A percentile compares a stretch with the other conserved stretches of the same genome.
Conservation (phyloP, 2,888 invertebrate species). For the Amaurobius ferox region DNA sequence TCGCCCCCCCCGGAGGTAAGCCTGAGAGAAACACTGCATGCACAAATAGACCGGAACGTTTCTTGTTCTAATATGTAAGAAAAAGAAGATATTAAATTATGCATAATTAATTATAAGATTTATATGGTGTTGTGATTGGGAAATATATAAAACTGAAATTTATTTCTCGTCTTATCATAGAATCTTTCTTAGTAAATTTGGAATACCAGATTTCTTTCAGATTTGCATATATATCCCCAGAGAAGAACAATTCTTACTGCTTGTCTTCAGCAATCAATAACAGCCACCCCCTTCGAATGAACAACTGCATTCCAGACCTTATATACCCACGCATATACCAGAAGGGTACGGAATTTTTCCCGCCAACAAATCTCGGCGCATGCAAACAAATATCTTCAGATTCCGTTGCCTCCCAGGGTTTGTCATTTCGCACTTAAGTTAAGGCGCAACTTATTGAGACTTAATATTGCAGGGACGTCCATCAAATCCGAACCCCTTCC, state of each 20-base stretch:
- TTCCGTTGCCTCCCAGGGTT: conserved; percentile 53
- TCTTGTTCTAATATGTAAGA: too few species aligned
- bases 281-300: not conserved
- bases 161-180: too few species aligned
- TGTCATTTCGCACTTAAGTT: conserved; percentile 58
- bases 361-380: conserved; percentile 45
- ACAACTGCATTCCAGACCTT: conserved; percentile 16
- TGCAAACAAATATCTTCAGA: conserved; percentile 65
- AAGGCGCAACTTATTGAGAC: conserved; percentile 58
- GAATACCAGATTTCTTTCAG: not conserved
- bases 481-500: conserved; percentile 38
- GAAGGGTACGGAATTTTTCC: conserved; percentile 33
- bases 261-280: conserved; percentile 13
- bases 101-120: too few species aligned
- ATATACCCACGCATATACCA: conserved; percentile 9
- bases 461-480: conserved; percentile 56
- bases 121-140: too few species aligned
- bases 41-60: too few species aligned
- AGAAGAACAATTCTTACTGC: conserved; percentile 12
- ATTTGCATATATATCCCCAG: conserved; percentile 5
- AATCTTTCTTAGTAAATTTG: too few species aligned
- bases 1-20: too few species aligned
- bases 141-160: too few species aligned
- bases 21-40: too few species aligned
- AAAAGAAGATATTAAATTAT: too few species aligned